Evolutionary conservation across 2,113 vertebrate genomes (phyloP), one percentile per base, ranked within the genome.

Genomic region (Montifringilla adamsi): DNA sequence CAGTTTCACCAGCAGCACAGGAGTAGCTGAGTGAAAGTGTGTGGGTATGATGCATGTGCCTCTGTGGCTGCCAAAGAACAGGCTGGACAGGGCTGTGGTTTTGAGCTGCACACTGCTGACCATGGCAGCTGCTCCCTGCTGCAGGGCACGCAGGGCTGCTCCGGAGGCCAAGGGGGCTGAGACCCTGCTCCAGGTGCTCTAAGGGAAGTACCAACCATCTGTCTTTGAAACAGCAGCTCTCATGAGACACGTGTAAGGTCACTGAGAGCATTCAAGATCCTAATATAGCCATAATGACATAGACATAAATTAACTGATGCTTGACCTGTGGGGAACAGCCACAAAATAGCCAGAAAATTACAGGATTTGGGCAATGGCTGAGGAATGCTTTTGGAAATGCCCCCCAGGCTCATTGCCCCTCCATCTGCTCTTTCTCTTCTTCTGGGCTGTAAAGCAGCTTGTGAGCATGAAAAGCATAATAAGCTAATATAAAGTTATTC

Each of bases 381-480:
- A 84, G 27, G 41, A 93, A 68, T 31, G 35, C 5, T 82, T 89
- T 68, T 44, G 35, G 66, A 94, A 78, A 70, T 44, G 9, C 1
- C 10, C 8, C 2, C 24, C 7, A 58, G n/a, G 7, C 7, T 46
- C 47, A 50, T 59, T 77, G 44, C 18, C 12, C 69, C 35, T 78
- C 31, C 30, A 47, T 75, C 52, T 91, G 30, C 9, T 78, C 18
- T 75, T 95, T 90, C 49, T 90, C 37, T 80, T 79, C 39, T 60
- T 74, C 74, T 68, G 28, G 31, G 12, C 68, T 50, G 43, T 67
- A 87, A 74, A 92, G 23, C 33, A 72, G 18, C 24, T 72, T 85
- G 19, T 75, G 44, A 70, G 13, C 35, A 41, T 47, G 24, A 82
- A 81, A 78, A 82, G 11, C 4, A 23, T 46, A 55, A 33, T 35